These are phyloP conservation scores for Sylvietta virens DNA, from an alignment of 2,113 vertebrate genomes.

Conservation along the genomic window DNA sequence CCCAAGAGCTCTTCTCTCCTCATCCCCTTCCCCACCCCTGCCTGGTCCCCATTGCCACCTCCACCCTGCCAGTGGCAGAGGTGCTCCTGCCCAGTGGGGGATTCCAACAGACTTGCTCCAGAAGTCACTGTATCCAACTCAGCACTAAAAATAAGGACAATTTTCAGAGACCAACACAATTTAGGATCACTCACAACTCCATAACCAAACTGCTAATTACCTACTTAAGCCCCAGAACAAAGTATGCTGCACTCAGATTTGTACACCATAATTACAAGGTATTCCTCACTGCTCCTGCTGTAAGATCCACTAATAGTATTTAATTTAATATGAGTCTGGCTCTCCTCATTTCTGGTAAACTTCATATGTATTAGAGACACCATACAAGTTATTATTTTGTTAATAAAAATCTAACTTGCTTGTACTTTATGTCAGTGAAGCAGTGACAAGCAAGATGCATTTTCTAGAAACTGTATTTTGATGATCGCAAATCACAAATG, in stretches of 20 bases:
- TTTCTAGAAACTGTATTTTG: slow-evolving; percentile 14
- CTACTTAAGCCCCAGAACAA: slow-evolving; percentile 71
- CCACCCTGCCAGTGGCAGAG: rapidly evolving
- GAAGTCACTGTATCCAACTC: not conserved
- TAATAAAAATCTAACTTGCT: not conserved
- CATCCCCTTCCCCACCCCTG: rapidly evolving
- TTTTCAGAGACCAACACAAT: not conserved
- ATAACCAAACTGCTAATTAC: slow-evolving; percentile 54
- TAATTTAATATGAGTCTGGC: not conserved
- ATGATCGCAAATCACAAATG: not conserved
- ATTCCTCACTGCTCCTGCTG: not conserved
- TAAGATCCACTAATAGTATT: slow-evolving; percentile 34
- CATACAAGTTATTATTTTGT: not conserved
- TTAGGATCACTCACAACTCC: slow-evolving; percentile 2
- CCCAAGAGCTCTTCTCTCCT: not conserved
- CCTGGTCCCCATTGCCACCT: not conserved
- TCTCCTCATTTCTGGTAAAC: slow-evolving; percentile 3
- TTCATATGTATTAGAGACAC: not conserved
- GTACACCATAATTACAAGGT: slow-evolving; percentile 43
- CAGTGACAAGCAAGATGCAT: not conserved
- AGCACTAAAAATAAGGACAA: not conserved
- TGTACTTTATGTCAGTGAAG: not conserved
- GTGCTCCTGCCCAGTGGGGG: not conserved
- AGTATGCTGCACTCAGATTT: slow-evolving; percentile 28
- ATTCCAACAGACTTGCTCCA: not conserved